Evolutionary conservation across 92 coral and sea anemone genomes (phyloP).

Genomic region (Bergia sp.): DNA sequence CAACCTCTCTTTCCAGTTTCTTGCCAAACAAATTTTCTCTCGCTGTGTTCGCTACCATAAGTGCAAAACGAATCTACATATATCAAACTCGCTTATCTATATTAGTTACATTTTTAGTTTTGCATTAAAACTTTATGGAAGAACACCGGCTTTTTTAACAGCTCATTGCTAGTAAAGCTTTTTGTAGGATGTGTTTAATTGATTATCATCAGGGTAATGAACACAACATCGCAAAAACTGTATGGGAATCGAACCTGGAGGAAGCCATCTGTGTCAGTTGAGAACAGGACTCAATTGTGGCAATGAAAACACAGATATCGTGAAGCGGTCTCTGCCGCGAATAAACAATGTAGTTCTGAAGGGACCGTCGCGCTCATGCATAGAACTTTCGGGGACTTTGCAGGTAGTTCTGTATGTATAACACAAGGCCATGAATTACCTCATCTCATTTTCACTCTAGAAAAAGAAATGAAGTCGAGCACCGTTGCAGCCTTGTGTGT

Average conservation of each 20-base stretch:
- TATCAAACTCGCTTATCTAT: not conserved
- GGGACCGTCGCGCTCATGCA: slow-evolving; percentile 1
- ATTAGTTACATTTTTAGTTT: slow-evolving; percentile 3
- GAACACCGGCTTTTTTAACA: slow-evolving; percentile 7
- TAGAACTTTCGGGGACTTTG: not conserved
- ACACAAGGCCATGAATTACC: not conserved
- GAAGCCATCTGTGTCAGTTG: not conserved
- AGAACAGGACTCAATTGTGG: too few species aligned
- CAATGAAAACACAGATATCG: not conserved
- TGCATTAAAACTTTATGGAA: not conserved
- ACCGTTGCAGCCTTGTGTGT: not conserved
- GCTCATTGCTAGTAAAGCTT: not conserved
- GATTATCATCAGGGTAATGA: slow-evolving; percentile 14
- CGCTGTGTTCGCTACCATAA: not conserved
- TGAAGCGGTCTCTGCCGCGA: not conserved
- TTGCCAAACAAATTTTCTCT: too few species aligned
- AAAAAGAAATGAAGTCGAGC: slow-evolving; percentile 4
- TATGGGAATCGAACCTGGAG: not conserved
- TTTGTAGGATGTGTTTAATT: slow-evolving; percentile 12
- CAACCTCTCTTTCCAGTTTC: slow-evolving; percentile 3
- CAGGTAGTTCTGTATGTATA: not conserved
- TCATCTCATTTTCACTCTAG: not conserved
- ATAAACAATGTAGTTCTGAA: not conserved
- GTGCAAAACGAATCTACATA: not conserved
- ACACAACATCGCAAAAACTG: not conserved